phyloP scores from a whole-genome alignment of 2,888 invertebrate species.

The Eristalis intricaria region DNA sequence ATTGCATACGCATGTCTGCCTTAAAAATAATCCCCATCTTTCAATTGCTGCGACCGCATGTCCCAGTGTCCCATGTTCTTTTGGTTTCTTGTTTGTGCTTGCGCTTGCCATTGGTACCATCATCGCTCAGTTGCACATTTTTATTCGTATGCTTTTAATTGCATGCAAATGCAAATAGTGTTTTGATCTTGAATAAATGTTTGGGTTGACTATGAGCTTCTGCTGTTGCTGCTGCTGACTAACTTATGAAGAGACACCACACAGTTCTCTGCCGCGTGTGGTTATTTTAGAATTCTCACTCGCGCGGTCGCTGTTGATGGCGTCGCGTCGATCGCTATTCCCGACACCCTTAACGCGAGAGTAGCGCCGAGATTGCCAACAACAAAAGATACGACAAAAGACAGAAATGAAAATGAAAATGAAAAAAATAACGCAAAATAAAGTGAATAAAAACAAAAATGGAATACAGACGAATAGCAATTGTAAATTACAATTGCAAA shows the following conservation, averaged over 20 bases:
- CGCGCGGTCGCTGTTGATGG: not conserved
- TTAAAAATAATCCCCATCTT: slow-evolving; percentile 63
- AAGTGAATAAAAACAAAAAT: slow-evolving; percentile 49
- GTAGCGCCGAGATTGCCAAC: slow-evolving; percentile 25
- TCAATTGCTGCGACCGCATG: slow-evolving; percentile 18
- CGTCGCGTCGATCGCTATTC: not conserved
- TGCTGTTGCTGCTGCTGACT: not conserved
- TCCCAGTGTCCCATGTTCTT: not conserved
- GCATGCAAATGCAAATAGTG: slow-evolving; percentile 67
- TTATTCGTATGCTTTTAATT: slow-evolving; percentile 49
- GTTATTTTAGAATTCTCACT: slow-evolving; percentile 35
- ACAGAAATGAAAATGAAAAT: slow-evolving; percentile 7
- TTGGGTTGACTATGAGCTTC: slow-evolving; percentile 23
- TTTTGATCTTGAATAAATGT: slow-evolving; percentile 72
- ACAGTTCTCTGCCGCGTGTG: not conserved
- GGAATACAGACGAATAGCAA: slow-evolving; percentile 44
- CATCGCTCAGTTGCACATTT: slow-evolving; percentile 17
- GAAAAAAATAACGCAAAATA: not conserved
- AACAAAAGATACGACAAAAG: slow-evolving; percentile 18
- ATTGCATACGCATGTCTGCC: slow-evolving; percentile 64
- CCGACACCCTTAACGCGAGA: slow-evolving; percentile 36
- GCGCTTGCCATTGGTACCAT: not conserved
- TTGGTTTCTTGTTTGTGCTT: not conserved
- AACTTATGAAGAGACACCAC: not conserved
- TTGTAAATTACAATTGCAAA: slow-evolving; percentile 71